A percentile compares a stretch with the other conserved stretches of the same genome.
These are phyloP conservation scores for Agrochola lychnidis DNA, from an alignment of 2,888 invertebrate genomes.

Conservation along the genomic window DNA sequence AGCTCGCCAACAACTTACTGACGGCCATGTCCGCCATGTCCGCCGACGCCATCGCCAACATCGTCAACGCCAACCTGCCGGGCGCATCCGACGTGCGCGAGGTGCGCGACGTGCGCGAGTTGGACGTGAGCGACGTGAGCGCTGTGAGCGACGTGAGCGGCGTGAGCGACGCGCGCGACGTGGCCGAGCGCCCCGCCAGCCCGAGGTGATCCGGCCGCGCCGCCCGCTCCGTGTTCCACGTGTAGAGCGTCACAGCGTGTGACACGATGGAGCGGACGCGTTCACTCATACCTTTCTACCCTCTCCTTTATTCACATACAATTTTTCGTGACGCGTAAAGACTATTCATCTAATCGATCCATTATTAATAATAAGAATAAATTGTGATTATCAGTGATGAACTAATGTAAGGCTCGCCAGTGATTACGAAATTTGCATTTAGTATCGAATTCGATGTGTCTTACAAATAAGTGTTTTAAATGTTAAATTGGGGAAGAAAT, in stretches of 20 bases:
- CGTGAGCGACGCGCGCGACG: background rate
- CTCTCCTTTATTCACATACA: conserved; percentile 1
- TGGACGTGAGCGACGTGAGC: background rate
- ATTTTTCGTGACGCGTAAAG: conserved; percentile 38
- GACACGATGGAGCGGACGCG: conserved; percentile 5
- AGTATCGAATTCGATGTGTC: conserved; percentile 62
- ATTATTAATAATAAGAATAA: conserved; percentile 36
- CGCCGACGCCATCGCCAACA: conserved; percentile 76
- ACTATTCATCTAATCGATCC: conserved; percentile 47
- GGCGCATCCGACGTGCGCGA: conserved; percentile 35
- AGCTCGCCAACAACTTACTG: conserved; percentile 82
- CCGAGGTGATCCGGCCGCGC: conserved; percentile 31
- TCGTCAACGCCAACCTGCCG: conserved; percentile 73
- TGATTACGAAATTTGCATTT: conserved; percentile 59
- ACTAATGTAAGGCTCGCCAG: conserved; percentile 50
- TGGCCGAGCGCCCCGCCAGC: background rate
- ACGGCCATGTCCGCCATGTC: conserved; percentile 84
- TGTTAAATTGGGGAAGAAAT: conserved; percentile 33
- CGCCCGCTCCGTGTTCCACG: conserved; percentile 23
- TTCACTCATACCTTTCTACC: background rate
- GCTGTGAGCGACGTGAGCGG: background rate
- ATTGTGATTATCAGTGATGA: conserved; percentile 59
- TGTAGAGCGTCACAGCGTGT: conserved; percentile 7
- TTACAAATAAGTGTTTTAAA: conserved; percentile 58
- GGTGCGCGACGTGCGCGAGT: background rate